These are phyloP conservation scores for Andrena marginata DNA, from an alignment of 2,888 invertebrate genomes.

Conservation along the genomic window DNA sequence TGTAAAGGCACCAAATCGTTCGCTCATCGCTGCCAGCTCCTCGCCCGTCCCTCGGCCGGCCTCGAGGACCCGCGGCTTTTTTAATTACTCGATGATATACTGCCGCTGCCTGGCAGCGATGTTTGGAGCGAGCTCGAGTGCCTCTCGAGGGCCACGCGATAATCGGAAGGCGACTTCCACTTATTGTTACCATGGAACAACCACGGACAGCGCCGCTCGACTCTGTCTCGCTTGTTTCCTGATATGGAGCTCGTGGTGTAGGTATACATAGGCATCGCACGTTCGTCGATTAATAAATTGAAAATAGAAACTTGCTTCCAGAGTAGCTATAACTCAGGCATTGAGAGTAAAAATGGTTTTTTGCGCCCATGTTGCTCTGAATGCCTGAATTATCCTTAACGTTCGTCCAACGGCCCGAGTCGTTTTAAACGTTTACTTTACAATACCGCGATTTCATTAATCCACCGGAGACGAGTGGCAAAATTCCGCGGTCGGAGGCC, in stretches of 20 bases:
- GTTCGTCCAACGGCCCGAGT: not conserved
- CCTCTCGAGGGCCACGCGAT: slow-evolving; percentile 20
- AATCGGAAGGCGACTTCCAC: slow-evolving; percentile 22
- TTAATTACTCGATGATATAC: slow-evolving; percentile 43
- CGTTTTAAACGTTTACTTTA: not conserved
- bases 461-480: slow-evolving; percentile 11
- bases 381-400: not conserved
- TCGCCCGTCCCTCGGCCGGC: not conserved
- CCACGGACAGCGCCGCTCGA: too few relatives aligned
- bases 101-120: not conserved
- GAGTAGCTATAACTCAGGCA: too few relatives aligned
- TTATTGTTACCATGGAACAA: not conserved
- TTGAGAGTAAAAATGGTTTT: too few relatives aligned
- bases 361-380: too few relatives aligned
- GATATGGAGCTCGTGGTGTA: too few relatives aligned
- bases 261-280: too few relatives aligned
- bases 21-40: slow-evolving; percentile 1
- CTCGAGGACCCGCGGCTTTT: slow-evolving; percentile 24
- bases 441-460: slow-evolving; percentile 29
- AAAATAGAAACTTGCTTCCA: too few relatives aligned
- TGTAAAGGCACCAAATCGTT: too few relatives aligned
- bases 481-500: slow-evolving; percentile 21
- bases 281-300: too few relatives aligned
- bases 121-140: slow-evolving; percentile 27
- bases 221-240: too few relatives aligned